phyloP scores from a whole-genome alignment of 2,113 vertebrate genomes.

The Gambusia holbrooki region DNA sequence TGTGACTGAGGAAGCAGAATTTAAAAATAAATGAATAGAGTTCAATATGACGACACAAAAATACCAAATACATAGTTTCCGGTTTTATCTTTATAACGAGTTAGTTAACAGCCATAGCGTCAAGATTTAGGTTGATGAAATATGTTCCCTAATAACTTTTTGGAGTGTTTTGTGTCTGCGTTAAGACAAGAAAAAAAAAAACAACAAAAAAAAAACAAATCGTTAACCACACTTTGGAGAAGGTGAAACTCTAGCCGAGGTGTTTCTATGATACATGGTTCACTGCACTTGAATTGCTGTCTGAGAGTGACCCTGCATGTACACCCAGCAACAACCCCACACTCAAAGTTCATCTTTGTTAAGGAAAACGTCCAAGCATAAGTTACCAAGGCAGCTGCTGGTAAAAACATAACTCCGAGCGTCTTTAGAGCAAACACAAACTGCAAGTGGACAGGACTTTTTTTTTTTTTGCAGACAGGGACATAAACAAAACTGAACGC shows the following conservation, averaged over 20 bases:
- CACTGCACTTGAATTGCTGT: conserved; percentile 40
- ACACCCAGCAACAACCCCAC: conserved; percentile 22
- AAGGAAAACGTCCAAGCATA: conserved; percentile 4
- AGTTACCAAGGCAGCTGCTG: not conserved
- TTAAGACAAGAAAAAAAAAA: not conserved
- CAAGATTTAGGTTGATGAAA: no score
- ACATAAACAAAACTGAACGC: not conserved
- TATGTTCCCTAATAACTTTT: conserved; percentile 24
- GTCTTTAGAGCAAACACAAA: not conserved
- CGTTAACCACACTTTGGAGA: conserved; percentile 22
- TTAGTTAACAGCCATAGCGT: no score
- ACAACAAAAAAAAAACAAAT: conserved; percentile 15
- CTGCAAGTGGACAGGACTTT: not conserved
- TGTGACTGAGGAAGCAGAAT: no score
- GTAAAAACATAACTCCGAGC: not conserved
- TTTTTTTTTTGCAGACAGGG: not conserved
- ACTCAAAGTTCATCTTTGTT: conserved; percentile 26
- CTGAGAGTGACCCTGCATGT: conserved; percentile 54
- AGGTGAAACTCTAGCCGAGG: conserved; percentile 63
- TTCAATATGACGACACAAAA: no score
- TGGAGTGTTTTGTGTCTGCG: conserved; percentile 10
- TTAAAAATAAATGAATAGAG: no score
- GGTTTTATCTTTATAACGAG: no score
- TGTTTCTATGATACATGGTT: conserved; percentile 46
- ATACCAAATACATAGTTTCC: no score